phyloP scores from a whole-genome alignment of 2,797 vertebrate genomes.

The Gastrophryne carolinensis region DNA sequence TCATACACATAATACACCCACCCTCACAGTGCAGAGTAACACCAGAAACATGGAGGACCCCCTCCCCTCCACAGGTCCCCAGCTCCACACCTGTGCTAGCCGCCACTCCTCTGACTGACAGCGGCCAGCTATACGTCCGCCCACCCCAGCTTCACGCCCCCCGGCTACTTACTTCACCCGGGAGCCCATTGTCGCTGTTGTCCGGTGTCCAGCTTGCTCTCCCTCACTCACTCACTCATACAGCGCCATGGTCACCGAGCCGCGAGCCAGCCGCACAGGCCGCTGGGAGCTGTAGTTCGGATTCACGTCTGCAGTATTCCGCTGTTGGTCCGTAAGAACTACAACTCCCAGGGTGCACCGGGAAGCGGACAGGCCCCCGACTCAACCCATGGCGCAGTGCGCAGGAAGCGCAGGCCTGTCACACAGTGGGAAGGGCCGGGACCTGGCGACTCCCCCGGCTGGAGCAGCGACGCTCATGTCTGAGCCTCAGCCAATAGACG shows the following conservation, averaged over 20 bases:
- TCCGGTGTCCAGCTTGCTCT: constrained; percentile 44
- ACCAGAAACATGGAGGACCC: not conserved
- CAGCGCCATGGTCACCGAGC: constrained; percentile 65
- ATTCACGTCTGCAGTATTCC: too few relatives aligned
- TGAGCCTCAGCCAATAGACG: not conserved
- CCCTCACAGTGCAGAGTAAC: not conserved
- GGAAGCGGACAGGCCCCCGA: not conserved
- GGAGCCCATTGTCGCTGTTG: constrained; percentile 47
- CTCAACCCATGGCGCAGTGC: constrained; percentile 25
- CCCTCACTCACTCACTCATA: constrained; percentile 61
- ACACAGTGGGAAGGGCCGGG: not conserved
- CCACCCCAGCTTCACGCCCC: not conserved
- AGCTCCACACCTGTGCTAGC: not conserved
- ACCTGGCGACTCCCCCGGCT: not conserved
- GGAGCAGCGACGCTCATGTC: not conserved
- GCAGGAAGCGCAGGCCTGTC: constrained; percentile 34
- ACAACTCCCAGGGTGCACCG: not conserved
- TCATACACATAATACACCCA: not conserved
- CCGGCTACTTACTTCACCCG: constrained; percentile 46
- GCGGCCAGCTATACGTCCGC: not conserved
- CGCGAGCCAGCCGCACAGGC: constrained; percentile 54
- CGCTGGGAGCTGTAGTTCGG: constrained; percentile 26
- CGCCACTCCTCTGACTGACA: not conserved
- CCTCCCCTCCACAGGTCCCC: not conserved
- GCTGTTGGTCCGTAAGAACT: too few relatives aligned